Base-by-base conservation (phyloP, 37 sponge, comb jelly and placozoan genomes). In the Spongia lamella region DNA sequence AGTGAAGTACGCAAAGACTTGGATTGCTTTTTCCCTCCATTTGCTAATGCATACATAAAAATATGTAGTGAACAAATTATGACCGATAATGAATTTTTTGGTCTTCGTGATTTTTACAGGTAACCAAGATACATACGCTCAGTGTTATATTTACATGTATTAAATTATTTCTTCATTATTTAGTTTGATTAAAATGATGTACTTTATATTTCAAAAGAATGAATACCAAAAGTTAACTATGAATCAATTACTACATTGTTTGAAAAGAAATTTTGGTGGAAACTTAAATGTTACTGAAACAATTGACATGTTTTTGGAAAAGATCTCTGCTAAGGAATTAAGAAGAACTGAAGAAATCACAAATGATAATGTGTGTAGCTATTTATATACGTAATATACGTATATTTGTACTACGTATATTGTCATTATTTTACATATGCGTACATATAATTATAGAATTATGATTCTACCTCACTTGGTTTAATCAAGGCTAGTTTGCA, bases 161-260 rank as follows among this genome's bases (percentile, higher is more conserved):
- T n/a, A n/a, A n/a, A 7, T 27, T 72, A 14, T 20, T 72, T 16
- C 54, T 1, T 38, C 61, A 26, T 52, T 36, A n/a, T 58, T 24
- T 66, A 91, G 98, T 82, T 79, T 95, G 33, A 82, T 95, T 21
- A 95, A 95, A 75, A 91, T 95, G 96, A 76, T 95, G 19, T 91
- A 87, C 58, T 91, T 73, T 60, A 72, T 91, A 77, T 80, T 82
- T 77, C 47, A 82, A 62, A 79, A 64, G 39, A 73, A 61, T 37
- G 38, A 43, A 1, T 13, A n/a, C n/a, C n/a, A 25, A 13, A 54
- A 56, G 16, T 79, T 77, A 1, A 88, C 82, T 32, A 37, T 67
- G 64, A 38, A 51, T 15, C 86, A 92, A 56, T 35, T 95, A 52
- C 72, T 84, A 32, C 96, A 91, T 85, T 89, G 93, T 6, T 75